These are phyloP conservation scores for Zygogramma bicolorata DNA, from an alignment of 2,888 invertebrate genomes.

Conservation along the genomic window DNA sequence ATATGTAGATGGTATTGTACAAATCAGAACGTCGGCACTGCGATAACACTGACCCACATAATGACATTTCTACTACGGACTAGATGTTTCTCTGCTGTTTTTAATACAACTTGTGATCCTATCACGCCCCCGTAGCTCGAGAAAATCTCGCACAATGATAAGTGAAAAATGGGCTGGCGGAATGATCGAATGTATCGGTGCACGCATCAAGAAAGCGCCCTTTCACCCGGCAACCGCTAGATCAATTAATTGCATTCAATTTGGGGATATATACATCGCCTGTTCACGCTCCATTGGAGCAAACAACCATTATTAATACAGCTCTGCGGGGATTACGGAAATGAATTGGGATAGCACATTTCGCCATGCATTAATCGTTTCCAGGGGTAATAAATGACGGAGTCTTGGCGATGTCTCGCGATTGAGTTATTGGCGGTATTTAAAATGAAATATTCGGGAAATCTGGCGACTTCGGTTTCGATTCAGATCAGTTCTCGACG, in stretches of 20 bases:
- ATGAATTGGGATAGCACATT: slow-evolving; percentile 44
- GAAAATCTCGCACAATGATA: too few relatives aligned
- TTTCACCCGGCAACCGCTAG: background rate
- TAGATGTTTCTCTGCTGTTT: too few relatives aligned
- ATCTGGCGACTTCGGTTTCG: too few relatives aligned
- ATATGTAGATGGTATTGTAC: too few relatives aligned
- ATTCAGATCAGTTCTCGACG: too few relatives aligned
- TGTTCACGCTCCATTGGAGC: slow-evolving; percentile 39
- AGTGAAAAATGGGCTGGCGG: background rate
- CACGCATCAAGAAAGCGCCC: slow-evolving; percentile 7
- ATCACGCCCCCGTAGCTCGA: background rate
- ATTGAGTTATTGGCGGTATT: background rate
- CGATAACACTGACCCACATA: too few relatives aligned
- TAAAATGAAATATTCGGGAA: background rate
- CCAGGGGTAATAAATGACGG: slow-evolving; percentile 52
- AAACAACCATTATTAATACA: slow-evolving; percentile 44
- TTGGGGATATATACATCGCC: slow-evolving; percentile 24
- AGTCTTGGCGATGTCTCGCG: slow-evolving; percentile 30
- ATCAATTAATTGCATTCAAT: slow-evolving; percentile 20
- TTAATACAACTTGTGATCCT: background rate
- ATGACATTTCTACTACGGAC: too few relatives aligned
- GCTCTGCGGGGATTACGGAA: slow-evolving; percentile 43
- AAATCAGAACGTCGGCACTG: too few relatives aligned
- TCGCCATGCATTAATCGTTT: slow-evolving; percentile 54
- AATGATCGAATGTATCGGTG: slow-evolving; percentile 3